A percentile compares a stretch with the other conserved stretches of the same genome.
These are phyloP conservation scores for Parauchenoglanis punctatus DNA, from an alignment of 2,797 vertebrate genomes.

Conservation along the genomic window DNA sequence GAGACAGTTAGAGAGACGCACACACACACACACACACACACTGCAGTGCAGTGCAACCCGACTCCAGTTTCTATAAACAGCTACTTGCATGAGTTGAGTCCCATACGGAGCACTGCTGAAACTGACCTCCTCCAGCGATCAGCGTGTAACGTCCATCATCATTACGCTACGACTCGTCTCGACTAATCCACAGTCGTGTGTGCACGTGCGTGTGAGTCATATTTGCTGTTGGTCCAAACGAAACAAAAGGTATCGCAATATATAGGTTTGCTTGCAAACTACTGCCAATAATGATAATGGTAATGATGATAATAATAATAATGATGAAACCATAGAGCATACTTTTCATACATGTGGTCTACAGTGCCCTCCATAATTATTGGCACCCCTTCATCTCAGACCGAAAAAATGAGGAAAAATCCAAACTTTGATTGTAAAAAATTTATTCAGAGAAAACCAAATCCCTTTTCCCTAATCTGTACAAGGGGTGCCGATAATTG, in stretches of 20 bases:
- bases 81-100: conserved; percentile 25
- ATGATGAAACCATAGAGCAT: no score
- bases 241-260: neutral
- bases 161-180: neutral
- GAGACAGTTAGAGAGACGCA: no score
- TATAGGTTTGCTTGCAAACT: no score
- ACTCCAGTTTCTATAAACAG: conserved; percentile 47
- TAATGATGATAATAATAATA: no score
- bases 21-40: neutral
- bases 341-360: no score
- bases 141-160: neutral
- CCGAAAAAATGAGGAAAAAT: no score
- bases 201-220: neutral
- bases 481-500: no score
- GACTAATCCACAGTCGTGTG: neutral
- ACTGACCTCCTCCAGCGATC: neutral
- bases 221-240: neutral
- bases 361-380: neutral
- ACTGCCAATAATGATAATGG: no score
- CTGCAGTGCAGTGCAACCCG: conserved; percentile 8
- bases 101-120: neutral
- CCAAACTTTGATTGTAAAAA: no score
- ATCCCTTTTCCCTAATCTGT: no score
- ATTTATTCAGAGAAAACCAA: no score
- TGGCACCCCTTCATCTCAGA: no score